phyloP scores from a whole-genome alignment of 1,140 invertebrate species.

The Trichogramma pretiosum region DNA sequence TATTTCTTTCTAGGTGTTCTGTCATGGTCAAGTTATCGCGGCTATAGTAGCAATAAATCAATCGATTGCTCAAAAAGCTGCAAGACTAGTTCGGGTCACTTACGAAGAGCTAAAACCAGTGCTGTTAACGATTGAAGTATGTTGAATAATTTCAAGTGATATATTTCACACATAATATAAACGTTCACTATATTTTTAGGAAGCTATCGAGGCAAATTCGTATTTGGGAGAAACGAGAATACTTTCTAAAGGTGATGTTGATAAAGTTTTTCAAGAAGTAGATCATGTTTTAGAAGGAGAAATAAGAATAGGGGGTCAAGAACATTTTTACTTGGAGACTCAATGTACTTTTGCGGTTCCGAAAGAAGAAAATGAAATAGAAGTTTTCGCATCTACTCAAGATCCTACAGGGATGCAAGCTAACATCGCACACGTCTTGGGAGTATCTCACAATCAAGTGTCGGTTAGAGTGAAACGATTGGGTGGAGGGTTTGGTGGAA shows the following conservation, averaged over 20 bases:
- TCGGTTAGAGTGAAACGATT: slow-evolving; percentile 71
- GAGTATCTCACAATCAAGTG: slow-evolving; percentile 65
- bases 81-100: slow-evolving; percentile 58
- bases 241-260: slow-evolving; percentile 57
- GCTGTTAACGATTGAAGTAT: slow-evolving; percentile 70
- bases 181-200: slow-evolving; percentile 29
- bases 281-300: slow-evolving; percentile 61
- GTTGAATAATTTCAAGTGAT: slow-evolving; percentile 1
- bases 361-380: slow-evolving; percentile 73
- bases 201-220: slow-evolving; percentile 66
- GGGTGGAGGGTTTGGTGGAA: slow-evolving; percentile 92
- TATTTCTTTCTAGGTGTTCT: slow-evolving; percentile 48
- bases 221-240: slow-evolving; percentile 50
- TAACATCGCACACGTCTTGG: slow-evolving; percentile 59
- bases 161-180: too few relatives aligned
- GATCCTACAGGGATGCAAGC: slow-evolving; percentile 68
- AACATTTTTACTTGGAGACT: slow-evolving; percentile 94
- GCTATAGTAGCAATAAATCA: slow-evolving; percentile 66
- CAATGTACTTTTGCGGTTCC: slow-evolving; percentile 66
- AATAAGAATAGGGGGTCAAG: slow-evolving; percentile 77
- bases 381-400: slow-evolving; percentile 74
- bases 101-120: slow-evolving; percentile 66
- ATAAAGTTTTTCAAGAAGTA: slow-evolving; percentile 53
- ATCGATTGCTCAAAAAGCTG: slow-evolving; percentile 61
- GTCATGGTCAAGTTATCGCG: slow-evolving; percentile 68